phyloP scores from a whole-genome alignment of 92 coral and sea anemone genomes.

The Meandrina meandrites region DNA sequence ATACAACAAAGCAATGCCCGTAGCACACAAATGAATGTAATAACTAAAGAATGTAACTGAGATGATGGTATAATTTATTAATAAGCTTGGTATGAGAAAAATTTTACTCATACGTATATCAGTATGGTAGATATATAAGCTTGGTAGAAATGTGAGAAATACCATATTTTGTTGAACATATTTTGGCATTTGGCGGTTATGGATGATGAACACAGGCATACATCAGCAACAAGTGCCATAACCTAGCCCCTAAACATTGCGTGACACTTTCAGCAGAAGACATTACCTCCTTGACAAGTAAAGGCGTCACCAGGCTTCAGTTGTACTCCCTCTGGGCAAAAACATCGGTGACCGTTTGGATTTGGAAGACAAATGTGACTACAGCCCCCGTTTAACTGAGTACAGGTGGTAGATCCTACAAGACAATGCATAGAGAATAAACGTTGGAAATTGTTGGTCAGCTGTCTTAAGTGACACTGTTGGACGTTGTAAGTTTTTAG shows the following conservation, averaged over 20 bases:
- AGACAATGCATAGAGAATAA: background rate
- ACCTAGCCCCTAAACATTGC: background rate
- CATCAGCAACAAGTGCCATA: background rate
- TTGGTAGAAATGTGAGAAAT: too few relatives aligned
- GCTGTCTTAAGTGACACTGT: too few relatives aligned
- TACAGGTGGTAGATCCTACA: slow-evolving; percentile 68
- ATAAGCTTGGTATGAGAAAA: too few relatives aligned
- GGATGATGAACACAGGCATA: background rate
- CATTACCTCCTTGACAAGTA: slow-evolving; percentile 73
- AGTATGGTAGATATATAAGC: too few relatives aligned
- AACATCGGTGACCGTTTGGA: slow-evolving; percentile 77
- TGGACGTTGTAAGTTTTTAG: too few relatives aligned
- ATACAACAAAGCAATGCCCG: too few relatives aligned
- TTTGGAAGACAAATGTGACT: slow-evolving; percentile 85
- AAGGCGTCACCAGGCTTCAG: slow-evolving; percentile 51
- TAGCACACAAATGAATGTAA: too few relatives aligned
- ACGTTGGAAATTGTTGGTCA: background rate
- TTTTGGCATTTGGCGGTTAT: too few relatives aligned
- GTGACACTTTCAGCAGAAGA: background rate
- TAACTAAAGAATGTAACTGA: too few relatives aligned
- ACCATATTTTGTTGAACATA: too few relatives aligned
- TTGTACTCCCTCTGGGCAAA: slow-evolving; percentile 80
- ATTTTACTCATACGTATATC: too few relatives aligned
- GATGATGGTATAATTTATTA: too few relatives aligned
- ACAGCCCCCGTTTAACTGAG: slow-evolving; percentile 79